Base-by-base conservation (phyloP, 2,113 vertebrate species). In the Ammospiza nelsoni region DNA sequence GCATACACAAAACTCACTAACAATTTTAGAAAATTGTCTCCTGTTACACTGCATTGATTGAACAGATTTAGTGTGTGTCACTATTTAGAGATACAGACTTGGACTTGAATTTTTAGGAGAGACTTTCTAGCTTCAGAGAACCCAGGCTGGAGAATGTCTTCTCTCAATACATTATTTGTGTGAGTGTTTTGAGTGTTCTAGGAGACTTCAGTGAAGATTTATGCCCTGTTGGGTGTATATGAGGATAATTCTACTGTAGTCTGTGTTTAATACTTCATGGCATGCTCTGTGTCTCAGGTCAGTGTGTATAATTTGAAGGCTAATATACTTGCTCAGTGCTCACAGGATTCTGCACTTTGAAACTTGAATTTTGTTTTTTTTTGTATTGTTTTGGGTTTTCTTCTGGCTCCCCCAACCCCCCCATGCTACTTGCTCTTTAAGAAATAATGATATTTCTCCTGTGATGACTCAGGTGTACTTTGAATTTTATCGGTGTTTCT, bases 401-500 rank as follows among this genome's bases (percentile, higher is more conserved):
- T 43, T 41, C 6, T 39, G 6, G 9, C 23, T 8, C 3, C 4
- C 3, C 3, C 6, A 3, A 6, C 9, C 1, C 5, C 16, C 3
- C 8, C 21, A 35, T 93, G 35, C 33, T 94, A 51, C 48, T 33
- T 96, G 27, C n/a, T 92, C 19, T 87, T 85, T 67, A 76, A 94
- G 63, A 97, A 95, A 89, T 69, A 69, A 84, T 82, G 51, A 54
- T 61, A 74, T 97, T 96, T 92, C 24, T 87, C 33, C 61, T 88
- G 85, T 94, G 68, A 67, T 91, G 79, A 92, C 33, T 87, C 18
- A 37, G 66, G 51, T 86, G 66, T 87, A 29, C 57, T 92, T 94
- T 22, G 52, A 80, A 72, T 91, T 84, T 89, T 96, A 84, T 91
- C 8, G 2, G 19, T 78, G 28, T 66, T 77, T 19, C 66, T 88